Conservation (phyloP, 2,113 vertebrate species). For the Rutilus rutilus region DNA sequence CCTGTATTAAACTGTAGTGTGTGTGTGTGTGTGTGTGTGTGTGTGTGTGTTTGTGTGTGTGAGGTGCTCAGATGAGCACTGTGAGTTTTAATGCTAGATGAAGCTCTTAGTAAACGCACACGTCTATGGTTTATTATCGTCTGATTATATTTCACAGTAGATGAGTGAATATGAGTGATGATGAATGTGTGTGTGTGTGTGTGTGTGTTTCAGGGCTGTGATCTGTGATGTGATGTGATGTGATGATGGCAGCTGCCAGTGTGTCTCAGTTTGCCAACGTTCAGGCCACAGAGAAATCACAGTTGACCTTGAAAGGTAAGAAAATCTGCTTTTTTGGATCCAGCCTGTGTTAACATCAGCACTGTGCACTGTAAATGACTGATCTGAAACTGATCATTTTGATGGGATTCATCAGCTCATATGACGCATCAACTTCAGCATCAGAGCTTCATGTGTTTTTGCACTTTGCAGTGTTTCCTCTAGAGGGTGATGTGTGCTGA, state of each 20-base stretch:
- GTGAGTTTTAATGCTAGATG: neutral
- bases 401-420: neutral
- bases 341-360: neutral
- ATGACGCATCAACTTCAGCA: neutral
- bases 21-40: too few species aligned
- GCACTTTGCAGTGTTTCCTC: conserved; percentile 44
- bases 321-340: conserved; percentile 10
- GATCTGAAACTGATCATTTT: neutral
- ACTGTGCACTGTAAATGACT: neutral
- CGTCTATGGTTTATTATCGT: neutral
- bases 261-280: conserved; percentile 81
- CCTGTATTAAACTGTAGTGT: neutral
- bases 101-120: neutral
- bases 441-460: conserved; percentile 18
- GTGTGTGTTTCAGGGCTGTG: conserved; percentile 77
- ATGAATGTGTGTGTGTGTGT: neutral
- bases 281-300: conserved; percentile 84
- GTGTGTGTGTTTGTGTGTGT: neutral
- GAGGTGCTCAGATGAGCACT: neutral
- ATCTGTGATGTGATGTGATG: conserved; percentile 85
- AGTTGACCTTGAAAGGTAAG: conserved; percentile 90
- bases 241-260: conserved; percentile 87
- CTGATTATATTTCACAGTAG: neutral
- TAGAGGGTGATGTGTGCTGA: conserved; percentile 59
- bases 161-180: neutral